phyloP scores from a whole-genome alignment of 2,888 invertebrate species.

The Yponomeuta plumbellus region DNA sequence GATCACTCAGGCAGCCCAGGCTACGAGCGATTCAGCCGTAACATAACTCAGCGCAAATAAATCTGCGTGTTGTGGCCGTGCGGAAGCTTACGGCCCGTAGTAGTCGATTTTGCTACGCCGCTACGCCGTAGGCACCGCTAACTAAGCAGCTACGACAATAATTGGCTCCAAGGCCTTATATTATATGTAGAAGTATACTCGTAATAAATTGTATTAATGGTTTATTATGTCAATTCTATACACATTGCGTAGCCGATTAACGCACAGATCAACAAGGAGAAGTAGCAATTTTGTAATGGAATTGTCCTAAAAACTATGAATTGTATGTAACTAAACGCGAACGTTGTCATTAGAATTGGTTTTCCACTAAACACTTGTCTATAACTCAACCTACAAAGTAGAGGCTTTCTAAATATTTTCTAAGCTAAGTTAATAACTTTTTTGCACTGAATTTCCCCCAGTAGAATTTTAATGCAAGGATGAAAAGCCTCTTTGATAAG shows the following conservation, averaged over 20 bases:
- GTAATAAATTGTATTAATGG: too few relatives aligned
- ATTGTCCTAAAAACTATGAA: too few relatives aligned
- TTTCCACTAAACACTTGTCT: too few relatives aligned
- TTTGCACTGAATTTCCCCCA: neutral
- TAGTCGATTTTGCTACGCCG: neutral
- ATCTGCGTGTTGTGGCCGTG: neutral
- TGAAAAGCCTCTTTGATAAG: neutral
- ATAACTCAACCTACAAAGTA: too few relatives aligned
- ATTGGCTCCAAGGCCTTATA: neutral
- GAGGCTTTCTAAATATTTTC: neutral
- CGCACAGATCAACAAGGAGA: too few relatives aligned
- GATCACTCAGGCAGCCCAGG: too few relatives aligned
- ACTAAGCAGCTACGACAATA: neutral
- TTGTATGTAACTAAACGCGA: too few relatives aligned
- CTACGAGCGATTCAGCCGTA: neutral
- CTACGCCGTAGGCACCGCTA: neutral
- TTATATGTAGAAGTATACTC: too few relatives aligned
- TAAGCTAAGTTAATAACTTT: neutral
- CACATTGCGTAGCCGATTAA: too few relatives aligned
- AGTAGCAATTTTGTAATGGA: too few relatives aligned
- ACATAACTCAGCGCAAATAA: neutral
- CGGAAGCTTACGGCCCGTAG: neutral
- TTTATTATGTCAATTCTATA: too few relatives aligned
- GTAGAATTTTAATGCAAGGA: neutral
- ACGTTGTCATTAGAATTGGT: too few relatives aligned